Evolutionary conservation across 2,113 vertebrate genomes (phyloP), one percentile per base, ranked within the genome.

Genomic region (Saccopteryx bilineata): DNA sequence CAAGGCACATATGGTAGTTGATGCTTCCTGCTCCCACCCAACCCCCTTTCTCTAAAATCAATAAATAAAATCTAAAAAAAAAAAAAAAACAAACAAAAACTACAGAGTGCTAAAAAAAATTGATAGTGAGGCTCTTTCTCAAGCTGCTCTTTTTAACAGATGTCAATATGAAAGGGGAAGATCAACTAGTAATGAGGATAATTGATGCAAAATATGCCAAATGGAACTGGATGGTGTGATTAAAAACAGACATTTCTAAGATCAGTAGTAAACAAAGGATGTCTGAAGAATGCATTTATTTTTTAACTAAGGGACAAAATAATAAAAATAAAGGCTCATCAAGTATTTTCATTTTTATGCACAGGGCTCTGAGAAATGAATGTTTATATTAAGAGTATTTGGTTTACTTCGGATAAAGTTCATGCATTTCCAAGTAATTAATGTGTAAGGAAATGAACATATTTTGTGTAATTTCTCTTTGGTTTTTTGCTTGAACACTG

Each of bases 231-330:
- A 6, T 95, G 60, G 75, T 95, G 19, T 92, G 28, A 93, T 85
- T 79, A 39, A 93, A 94, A 96, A 93, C 95, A 94, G 91, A 91
- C 92, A 89, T 95, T 96, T 96, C 39, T 65, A 83, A 80, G 31
- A 92, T 96, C 58, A 85, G 48, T 95, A 95, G 94, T 98, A 94
- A 96, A 96, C 91, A 95, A 91, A 92, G 26, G 23, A 92, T 96
- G 46, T 90, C 54, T 96, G 78, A 86, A 93, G 48, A 48, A 82
- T 68, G 21, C 65, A 79, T 90, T 93, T 95, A 54, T 88, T 82
- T 96, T 97, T 96, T 83, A 92, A 90, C 46, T 26, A 10, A 75
- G 85, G 56, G 74, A 76, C 24, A 92, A 75, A 93, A 65, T 87
- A 82, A 50, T 84, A 80, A 83, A 94, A 95, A 87, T 81, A 82